These are phyloP conservation scores for Drosophila kanekoi DNA, from an alignment of 2,888 invertebrate species.

Conservation along the genomic window DNA sequence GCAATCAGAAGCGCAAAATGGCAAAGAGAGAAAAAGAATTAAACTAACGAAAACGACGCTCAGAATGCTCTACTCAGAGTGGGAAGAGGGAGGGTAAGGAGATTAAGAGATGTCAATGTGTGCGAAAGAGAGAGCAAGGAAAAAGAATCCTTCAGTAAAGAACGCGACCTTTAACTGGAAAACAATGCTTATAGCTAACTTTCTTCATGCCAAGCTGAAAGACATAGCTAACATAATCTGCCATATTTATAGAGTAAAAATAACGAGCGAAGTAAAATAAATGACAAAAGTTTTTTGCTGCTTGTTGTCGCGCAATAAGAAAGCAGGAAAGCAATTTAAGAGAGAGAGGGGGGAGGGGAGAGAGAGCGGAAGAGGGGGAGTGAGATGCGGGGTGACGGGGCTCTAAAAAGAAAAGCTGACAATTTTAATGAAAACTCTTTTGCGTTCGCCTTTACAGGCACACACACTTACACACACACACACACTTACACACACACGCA, in stretches of 20 bases:
- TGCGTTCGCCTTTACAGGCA: slow-evolving; percentile 24
- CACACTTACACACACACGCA: neutral
- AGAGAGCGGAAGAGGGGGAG: slow-evolving; percentile 1
- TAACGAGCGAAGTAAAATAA: slow-evolving; percentile 53
- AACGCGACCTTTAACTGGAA: neutral
- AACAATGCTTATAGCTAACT: too few relatives aligned
- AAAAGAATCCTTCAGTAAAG: neutral
- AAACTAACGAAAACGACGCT: slow-evolving; percentile 16
- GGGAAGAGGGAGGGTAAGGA: neutral
- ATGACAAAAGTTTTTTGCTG: slow-evolving; percentile 60
- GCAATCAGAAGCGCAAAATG: slow-evolving; percentile 70
- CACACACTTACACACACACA: too few relatives aligned
- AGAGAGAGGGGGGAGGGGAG: neutral
- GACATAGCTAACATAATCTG: neutral
- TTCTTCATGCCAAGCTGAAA: neutral
- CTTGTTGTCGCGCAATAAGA: slow-evolving; percentile 50
- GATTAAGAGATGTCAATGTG: too few relatives aligned
- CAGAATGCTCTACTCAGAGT: slow-evolving; percentile 34
- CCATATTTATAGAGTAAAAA: slow-evolving; percentile 25
- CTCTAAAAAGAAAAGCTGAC: slow-evolving; percentile 60
- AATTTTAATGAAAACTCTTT: slow-evolving; percentile 76
- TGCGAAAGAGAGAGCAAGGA: neutral
- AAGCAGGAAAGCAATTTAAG: slow-evolving; percentile 65
- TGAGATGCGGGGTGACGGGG: slow-evolving; percentile 1
- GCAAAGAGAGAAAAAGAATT: slow-evolving; percentile 34